Base-by-base conservation (phyloP, 2,888 invertebrate species). In the Laothoe populi region DNA sequence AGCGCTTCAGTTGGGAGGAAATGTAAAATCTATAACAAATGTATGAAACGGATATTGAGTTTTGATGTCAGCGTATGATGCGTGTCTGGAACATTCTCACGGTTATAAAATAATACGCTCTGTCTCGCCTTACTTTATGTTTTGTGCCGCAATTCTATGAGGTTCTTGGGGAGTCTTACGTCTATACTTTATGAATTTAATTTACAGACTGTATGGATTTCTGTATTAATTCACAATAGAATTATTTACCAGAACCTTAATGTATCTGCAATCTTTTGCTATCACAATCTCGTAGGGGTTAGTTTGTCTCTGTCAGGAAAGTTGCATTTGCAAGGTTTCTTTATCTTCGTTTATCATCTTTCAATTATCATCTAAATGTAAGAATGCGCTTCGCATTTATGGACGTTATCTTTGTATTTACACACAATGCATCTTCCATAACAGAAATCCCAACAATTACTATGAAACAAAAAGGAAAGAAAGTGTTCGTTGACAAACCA, bases 1-100 rank as follows among this genome's bases (percentile, higher is more conserved):
- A 62, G 68, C 77, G 78, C 80, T 75, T 77, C 81, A 35, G 53
- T 78, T 71, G 73, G 74, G 67, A 81, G 84, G 83, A 86, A 86
- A 87, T 86, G 81, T 83, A 80, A 84, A 86, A 86, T 86, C 83
- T 83, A 83, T 86, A 86, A 83, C 82, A 84, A 85, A 86, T 84
- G 82, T 84, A 84, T 83, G 74, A 79, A 77, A 82, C 79, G 83
- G 81, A 87, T 87, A 89, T 90, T 84, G 88, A 86, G 85, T 87
- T 89, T 86, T 88, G 84, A 90, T 87, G 84, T 86, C 86, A 80
- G 70, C 82, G 79, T 73, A 82, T 76, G 82, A 84, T 81, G 82
- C 82, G 83, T 83, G 82, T 80, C 81, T 84, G 73, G 71, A 77
- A 77, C 77, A 83, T 83, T 84, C 82, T 81, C 79, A 74, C 76